These are phyloP conservation scores for Vireo griseus DNA, from an alignment of 2,797 vertebrate genomes.

Conservation along the genomic window DNA sequence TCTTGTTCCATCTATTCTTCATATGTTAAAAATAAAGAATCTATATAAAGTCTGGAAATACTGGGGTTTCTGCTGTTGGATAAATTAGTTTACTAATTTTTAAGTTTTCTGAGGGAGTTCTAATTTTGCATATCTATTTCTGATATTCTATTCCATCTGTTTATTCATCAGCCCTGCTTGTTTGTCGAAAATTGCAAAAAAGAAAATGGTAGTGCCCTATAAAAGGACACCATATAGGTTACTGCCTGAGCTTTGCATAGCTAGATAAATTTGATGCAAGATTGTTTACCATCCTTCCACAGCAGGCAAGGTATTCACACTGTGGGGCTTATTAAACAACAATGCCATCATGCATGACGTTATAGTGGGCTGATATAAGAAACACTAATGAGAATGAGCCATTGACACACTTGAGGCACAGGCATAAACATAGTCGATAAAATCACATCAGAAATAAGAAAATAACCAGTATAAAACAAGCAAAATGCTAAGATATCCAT, in stretches of 20 bases:
- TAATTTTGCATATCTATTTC: conserved; percentile 12
- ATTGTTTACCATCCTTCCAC: background rate
- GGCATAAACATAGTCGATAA: background rate
- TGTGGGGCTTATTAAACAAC: conserved; percentile 4
- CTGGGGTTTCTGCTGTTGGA: background rate
- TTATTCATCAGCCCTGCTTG: background rate
- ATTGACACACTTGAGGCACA: background rate
- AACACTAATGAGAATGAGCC: background rate
- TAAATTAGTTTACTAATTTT: conserved; percentile 3
- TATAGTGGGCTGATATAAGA: background rate
- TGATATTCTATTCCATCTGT: background rate
- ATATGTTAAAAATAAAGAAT: conserved; percentile 37
- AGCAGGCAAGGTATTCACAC: background rate
- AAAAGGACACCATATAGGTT: background rate
- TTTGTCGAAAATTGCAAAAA: background rate
- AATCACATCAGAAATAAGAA: background rate
- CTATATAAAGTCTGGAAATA: background rate
- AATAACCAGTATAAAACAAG: background rate
- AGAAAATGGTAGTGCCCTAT: background rate
- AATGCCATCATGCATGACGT: background rate
- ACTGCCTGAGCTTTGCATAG: background rate
- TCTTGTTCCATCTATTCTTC: background rate
- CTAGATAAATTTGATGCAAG: background rate
- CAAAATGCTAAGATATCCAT: background rate
- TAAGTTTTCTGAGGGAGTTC: background rate